Evolutionary conservation across 2,113 vertebrate species (phyloP), one percentile per base, ranked within the genome.

Genomic region (Myrmecobius fasciatus): DNA sequence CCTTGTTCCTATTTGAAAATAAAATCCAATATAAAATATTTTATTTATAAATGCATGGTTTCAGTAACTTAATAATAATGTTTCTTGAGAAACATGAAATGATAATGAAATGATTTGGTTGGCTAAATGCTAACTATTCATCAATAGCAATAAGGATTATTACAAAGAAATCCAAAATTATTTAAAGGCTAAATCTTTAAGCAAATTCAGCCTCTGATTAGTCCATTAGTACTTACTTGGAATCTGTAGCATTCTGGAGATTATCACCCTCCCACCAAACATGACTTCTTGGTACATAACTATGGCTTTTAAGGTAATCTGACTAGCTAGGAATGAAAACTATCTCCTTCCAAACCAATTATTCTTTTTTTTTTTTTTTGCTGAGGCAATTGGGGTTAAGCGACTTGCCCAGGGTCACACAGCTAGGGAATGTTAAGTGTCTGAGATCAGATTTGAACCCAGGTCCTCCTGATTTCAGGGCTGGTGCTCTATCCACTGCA

Each of bases 191-290:
- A 99, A 94, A 99, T 98, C 99, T 99, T 99, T 96, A 99, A 98
- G 98, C 99, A 99, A 98, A 99, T 99, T 56, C 99, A 99, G 96
- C 99, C 99, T 98, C 98, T 98, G 97, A 99, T 99, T 94, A 99
- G 98, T 93, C 99, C 99, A 0, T 99, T 99, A 99, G 97, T 95
- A 99, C 97, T 99, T 99, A 99, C 97, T 99, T 99, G 92, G 99
- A 99, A 98, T 99, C 99, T 96, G 98, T 99, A 96, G 99, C 99
- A 98, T 99, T 99, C 98, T 98, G 98, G 96, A 99, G 98, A 98
- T 99, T 99, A 98, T 99, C 99, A 94, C 99, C 99, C 99, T 99
- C 99, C 96, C 99, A 98, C 99, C 99, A 99, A 96, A 99, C 99
- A 1, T 99, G 99, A 97, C 99, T 99, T 98, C 98, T 99, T 96